A percentile compares a stretch with the other conserved stretches of the same genome.
These are phyloP conservation scores for Drosophila melanica DNA, from an alignment of 1,140 invertebrate species.

Conservation along the genomic window DNA sequence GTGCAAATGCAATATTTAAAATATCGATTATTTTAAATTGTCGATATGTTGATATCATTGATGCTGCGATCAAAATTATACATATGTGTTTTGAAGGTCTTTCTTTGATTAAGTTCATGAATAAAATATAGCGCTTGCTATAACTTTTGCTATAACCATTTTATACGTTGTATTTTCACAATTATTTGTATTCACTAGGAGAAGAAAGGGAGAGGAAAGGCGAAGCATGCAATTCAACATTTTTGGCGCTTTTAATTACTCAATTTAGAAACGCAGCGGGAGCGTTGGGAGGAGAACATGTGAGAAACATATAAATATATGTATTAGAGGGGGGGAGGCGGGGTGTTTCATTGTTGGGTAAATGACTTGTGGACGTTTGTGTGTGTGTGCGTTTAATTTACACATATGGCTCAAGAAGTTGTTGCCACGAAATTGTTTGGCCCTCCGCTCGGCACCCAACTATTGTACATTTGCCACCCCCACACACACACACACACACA, in stretches of 20 bases:
- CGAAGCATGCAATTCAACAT: slow-evolving; percentile 35
- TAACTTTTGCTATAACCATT: no score
- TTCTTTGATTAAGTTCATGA: no score
- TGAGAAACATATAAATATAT: slow-evolving; percentile 24
- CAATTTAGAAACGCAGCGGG: slow-evolving; percentile 23
- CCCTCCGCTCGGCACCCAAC: slow-evolving; percentile 27
- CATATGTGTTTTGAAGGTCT: no score
- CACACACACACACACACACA: not conserved
- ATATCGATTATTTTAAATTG: no score
- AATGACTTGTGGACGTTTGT: slow-evolving; percentile 47
- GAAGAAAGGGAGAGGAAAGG: no score
- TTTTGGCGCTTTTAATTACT: slow-evolving; percentile 46
- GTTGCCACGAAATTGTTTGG: slow-evolving; percentile 42
- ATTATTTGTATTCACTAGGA: no score
- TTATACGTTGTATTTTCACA: no score
- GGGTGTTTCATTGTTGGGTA: slow-evolving; percentile 12
- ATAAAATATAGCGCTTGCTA: no score
- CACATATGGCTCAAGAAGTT: slow-evolving; percentile 46
- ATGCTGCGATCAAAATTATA: no score
- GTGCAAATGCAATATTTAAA: no score
- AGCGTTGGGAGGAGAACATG: not conserved
- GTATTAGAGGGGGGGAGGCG: not conserved
- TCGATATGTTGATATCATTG: no score
- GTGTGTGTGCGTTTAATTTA: slow-evolving; percentile 39
- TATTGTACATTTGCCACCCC: slow-evolving; percentile 37